These are phyloP conservation scores for Casuarius casuarius DNA, from an alignment of 2,113 vertebrate species.

Conservation along the genomic window DNA sequence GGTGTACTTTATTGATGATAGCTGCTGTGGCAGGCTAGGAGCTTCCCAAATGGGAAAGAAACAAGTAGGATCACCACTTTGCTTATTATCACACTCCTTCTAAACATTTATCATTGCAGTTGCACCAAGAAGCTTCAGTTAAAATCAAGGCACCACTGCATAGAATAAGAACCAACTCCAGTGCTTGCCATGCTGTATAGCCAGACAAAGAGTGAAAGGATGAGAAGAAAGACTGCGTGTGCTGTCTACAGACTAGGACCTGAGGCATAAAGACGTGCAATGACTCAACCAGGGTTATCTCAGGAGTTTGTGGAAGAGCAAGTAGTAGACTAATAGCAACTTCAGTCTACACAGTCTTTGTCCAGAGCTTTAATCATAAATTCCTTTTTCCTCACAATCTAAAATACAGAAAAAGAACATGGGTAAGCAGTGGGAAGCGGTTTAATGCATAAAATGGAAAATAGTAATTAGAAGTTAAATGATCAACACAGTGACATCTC, in stretches of 20 bases:
- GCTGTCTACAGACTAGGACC: not conserved
- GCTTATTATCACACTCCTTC: not conserved
- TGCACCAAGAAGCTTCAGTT: not conserved
- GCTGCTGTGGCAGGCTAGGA: not conserved
- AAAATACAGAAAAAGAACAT: not conserved
- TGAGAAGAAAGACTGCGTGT: not conserved
- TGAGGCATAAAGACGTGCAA: not conserved
- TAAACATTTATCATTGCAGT: not conserved
- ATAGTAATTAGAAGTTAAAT: constrained; percentile 6
- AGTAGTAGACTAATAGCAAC: not conserved
- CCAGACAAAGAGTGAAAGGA: not conserved
- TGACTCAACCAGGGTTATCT: not conserved
- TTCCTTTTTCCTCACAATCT: not conserved
- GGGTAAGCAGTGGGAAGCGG: not conserved
- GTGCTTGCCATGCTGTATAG: not conserved
- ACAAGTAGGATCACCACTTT: not conserved
- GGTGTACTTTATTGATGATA: not conserved
- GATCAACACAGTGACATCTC: not conserved
- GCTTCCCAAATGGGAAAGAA: constrained; percentile 6
- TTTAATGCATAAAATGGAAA: not conserved
- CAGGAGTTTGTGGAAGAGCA: not conserved
- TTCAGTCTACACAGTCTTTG: not conserved
- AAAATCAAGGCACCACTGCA: not conserved
- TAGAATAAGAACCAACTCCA: not conserved
- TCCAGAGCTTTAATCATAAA: not conserved